Evolutionary conservation across 1,140 invertebrate genomes (phyloP).

Genomic region (Berghia stephanieae): DNA sequence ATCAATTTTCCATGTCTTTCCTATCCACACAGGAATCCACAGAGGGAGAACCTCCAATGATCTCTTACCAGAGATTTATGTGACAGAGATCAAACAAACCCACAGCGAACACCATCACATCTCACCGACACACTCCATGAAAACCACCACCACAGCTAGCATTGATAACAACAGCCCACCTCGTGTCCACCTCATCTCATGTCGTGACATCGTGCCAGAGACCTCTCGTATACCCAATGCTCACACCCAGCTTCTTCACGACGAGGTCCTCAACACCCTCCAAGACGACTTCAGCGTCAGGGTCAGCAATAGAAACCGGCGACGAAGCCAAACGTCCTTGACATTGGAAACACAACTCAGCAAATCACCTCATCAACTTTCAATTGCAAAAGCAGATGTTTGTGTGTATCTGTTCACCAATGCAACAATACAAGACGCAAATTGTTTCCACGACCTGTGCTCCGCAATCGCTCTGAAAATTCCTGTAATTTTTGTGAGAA

Average conservation of each 20-base stretch:
- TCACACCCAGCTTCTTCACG: constrained; percentile 1
- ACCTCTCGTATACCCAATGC: no score
- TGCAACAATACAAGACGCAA: background rate
- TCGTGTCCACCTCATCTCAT: constrained; percentile 16
- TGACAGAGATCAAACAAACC: background rate
- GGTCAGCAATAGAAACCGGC: background rate
- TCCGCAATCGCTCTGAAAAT: background rate
- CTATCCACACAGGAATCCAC: no score
- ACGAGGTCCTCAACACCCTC: background rate
- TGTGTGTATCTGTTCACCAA: constrained; percentile 26
- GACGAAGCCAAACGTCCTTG: background rate
- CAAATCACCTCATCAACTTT: background rate
- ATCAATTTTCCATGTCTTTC: no score
- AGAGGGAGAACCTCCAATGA: no score
- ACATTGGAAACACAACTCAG: no score
- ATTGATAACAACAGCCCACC: no score
- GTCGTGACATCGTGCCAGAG: background rate
- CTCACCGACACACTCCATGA: background rate
- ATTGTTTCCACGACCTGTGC: constrained; percentile 16
- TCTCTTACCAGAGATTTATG: background rate
- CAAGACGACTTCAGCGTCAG: constrained; percentile 16
- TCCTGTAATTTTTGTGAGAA: constrained; percentile 5
- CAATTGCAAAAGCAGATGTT: background rate
- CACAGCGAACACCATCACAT: background rate
- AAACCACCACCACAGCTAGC: no score